phyloP scores from a whole-genome alignment of 2,113 vertebrate genomes.

The Podiceps cristatus region DNA sequence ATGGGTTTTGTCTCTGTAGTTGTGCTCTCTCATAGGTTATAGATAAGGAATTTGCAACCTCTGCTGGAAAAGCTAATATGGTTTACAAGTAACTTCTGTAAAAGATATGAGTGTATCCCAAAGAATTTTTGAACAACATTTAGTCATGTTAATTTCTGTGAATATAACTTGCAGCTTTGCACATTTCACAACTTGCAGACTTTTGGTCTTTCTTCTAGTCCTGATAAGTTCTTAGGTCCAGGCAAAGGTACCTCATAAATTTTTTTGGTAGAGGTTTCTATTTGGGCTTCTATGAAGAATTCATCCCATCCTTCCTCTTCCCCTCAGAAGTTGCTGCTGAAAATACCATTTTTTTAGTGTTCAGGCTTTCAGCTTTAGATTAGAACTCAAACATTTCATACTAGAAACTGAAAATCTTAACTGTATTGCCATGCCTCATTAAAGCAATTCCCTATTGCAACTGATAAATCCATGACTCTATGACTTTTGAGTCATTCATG shows the following conservation, averaged over 20 bases:
- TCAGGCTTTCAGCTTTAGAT: not conserved
- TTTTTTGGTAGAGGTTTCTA: not conserved
- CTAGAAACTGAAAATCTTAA: not conserved
- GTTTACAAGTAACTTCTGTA: not conserved
- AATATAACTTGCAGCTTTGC: not conserved
- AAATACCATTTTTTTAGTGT: not conserved
- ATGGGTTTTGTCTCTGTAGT: not conserved
- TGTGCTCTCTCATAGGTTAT: not conserved
- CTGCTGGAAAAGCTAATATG: not conserved
- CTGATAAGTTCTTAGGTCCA: not conserved
- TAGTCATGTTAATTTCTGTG: not conserved
- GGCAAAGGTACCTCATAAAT: not conserved
- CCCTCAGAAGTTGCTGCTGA: not conserved
- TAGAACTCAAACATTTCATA: not conserved
- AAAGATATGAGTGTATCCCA: not conserved
- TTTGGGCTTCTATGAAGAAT: rapidly evolving
- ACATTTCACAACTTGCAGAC: not conserved
- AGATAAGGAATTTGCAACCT: not conserved
- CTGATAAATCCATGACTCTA: not conserved
- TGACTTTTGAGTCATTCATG: not conserved
- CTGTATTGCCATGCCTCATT: not conserved
- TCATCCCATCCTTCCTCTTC: not conserved
- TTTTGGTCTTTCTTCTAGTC: not conserved
- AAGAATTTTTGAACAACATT: not conserved
- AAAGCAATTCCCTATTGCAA: not conserved